A percentile compares a stretch with the other conserved stretches of the same genome.
phyloP scores from a whole-genome alignment of 1,140 invertebrate species.

The Macrobrachium nipponense region DNA sequence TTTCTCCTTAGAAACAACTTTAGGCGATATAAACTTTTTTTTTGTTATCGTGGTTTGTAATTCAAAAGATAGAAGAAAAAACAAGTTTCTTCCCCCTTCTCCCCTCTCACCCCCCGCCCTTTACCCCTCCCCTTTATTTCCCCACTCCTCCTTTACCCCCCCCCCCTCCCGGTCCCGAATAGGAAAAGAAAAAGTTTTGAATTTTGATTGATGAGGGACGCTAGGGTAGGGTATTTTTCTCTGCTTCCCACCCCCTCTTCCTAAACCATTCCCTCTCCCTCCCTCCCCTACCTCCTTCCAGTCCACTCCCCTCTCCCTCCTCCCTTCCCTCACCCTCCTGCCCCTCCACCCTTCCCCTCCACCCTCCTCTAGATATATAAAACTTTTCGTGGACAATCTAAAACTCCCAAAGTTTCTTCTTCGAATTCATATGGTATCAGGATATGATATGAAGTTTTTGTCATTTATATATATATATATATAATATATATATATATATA shows the following conservation, averaged over 20 bases:
- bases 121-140: neutral
- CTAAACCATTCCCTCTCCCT: neutral
- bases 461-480: slow-evolving; percentile 18
- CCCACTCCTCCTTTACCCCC: too few species aligned
- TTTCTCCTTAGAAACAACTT: too few species aligned
- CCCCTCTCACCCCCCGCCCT: neutral
- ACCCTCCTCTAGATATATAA: neutral
- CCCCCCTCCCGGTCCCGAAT: neutral
- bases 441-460: neutral
- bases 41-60: too few species aligned
- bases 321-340: neutral
- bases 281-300: neutral
- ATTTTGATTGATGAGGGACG: too few species aligned
- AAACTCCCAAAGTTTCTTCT: too few species aligned
- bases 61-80: too few species aligned
- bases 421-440: too few species aligned
- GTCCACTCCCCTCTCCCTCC: neutral
- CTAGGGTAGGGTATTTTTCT: neutral
- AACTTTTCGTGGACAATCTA: neutral
- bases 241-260: neutral
- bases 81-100: neutral
- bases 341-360: neutral
- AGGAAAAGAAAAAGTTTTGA: neutral
- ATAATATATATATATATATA: slow-evolving; percentile 32
- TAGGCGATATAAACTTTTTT: too few species aligned